A percentile compares a stretch with the other conserved stretches of the same genome.
phyloP scores from a whole-genome alignment of 1,140 invertebrate genomes.

The Melipona quadrifasciata region DNA sequence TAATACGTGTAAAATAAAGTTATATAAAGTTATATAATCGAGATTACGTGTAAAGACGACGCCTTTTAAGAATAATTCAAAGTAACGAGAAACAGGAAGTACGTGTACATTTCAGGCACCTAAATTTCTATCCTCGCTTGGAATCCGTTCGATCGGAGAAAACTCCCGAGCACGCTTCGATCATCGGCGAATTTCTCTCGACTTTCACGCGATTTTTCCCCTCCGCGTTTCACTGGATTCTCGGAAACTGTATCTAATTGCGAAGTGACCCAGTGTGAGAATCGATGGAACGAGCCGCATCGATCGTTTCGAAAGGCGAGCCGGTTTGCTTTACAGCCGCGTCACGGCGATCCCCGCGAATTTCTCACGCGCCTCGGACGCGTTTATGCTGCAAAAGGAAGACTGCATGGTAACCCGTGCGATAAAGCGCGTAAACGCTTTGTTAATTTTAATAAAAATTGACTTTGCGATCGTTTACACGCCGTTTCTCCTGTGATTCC shows the following conservation, averaged over 20 bases:
- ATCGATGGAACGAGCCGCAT: not conserved
- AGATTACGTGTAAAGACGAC: no score
- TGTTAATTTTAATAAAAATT: slow-evolving; percentile 3
- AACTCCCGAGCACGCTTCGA: not conserved
- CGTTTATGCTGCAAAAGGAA: not conserved
- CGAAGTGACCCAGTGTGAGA: slow-evolving; percentile 1
- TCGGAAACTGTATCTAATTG: slow-evolving; percentile 22
- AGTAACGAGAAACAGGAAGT: no score
- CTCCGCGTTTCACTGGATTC: slow-evolving; percentile 32
- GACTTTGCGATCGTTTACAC: not conserved
- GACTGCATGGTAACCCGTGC: not conserved
- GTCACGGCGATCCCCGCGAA: not conserved
- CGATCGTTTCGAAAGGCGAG: slow-evolving; percentile 19
- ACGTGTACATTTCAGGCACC: no score
- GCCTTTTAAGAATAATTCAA: no score
- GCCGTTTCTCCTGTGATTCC: no score
- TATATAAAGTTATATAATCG: no score
- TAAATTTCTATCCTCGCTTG: no score
- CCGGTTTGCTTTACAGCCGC: slow-evolving; percentile 2
- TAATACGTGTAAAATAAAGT: no score
- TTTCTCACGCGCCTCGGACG: not conserved
- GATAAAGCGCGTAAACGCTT: not conserved
- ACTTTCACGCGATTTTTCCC: slow-evolving; percentile 12
- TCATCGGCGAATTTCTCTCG: not conserved
- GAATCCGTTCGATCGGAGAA: not conserved